phyloP scores from a whole-genome alignment of 2,113 vertebrate species.

The Paracanthobrama guichenoti region DNA sequence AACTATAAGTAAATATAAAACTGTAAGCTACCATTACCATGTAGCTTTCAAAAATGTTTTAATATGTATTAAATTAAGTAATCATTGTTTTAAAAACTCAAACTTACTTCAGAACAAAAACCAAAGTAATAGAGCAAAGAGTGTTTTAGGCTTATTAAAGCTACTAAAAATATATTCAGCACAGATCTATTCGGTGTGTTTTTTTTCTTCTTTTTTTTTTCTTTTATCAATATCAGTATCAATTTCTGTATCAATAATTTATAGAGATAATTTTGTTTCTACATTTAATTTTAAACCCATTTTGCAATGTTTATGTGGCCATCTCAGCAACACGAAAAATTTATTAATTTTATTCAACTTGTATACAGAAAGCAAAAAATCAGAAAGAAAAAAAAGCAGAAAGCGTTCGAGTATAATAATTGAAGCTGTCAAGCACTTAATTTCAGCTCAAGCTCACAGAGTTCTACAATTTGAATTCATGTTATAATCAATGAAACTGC shows the following conservation, averaged over 20 bases:
- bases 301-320: background rate
- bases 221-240: background rate
- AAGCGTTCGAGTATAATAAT: background rate
- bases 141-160: background rate
- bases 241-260: background rate
- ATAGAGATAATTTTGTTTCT: background rate
- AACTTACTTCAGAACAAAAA: background rate
- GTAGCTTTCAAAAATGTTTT: background rate
- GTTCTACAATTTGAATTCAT: background rate
- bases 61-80: background rate
- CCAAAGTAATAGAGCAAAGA: background rate
- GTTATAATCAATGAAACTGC: background rate
- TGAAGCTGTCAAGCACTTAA: background rate
- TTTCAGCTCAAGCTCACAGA: background rate
- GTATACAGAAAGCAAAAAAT: background rate
- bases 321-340: background rate
- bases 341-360: background rate
- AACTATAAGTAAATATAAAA: background rate
- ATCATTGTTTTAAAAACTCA: background rate
- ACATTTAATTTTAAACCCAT: background rate
- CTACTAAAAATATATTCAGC: background rate
- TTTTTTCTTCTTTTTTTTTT: too few relatives aligned
- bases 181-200: background rate
- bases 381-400: background rate
- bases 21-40: background rate